phyloP scores from a whole-genome alignment of 2,797 vertebrate species.

The Masticophis lateralis region DNA sequence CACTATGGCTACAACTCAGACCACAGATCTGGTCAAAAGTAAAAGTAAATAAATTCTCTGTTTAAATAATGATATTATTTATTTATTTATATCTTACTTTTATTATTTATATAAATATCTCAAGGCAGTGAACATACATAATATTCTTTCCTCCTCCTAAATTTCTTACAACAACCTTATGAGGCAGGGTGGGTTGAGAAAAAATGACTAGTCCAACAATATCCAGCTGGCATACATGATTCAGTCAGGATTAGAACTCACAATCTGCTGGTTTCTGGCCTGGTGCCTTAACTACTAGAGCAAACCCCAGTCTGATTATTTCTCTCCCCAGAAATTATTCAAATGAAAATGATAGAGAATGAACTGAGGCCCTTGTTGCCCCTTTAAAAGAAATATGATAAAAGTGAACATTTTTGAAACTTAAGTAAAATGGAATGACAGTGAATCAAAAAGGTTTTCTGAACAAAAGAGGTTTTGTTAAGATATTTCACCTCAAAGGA shows the following conservation, averaged over 20 bases:
- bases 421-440: conserved; percentile 57
- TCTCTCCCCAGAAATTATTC: neutral
- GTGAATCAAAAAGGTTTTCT: conserved; percentile 45
- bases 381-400: conserved; percentile 25
- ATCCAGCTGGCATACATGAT: no score
- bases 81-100: no score
- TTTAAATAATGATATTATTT: neutral
- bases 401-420: conserved; percentile 46
- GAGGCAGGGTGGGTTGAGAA: no score
- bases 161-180: no score
- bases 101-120: no score
- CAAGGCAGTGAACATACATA: no score
- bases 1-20: conserved; percentile 20
- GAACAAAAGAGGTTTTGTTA: conserved; percentile 35
- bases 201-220: no score
- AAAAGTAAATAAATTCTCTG: conserved; percentile 42
- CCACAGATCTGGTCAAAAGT: conserved; percentile 22
- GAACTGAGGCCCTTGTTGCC: neutral
- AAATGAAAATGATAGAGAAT: neutral
- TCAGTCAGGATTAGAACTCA: no score
- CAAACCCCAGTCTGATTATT: neutral
- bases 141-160: no score
- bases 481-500: conserved; percentile 42
- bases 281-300: neutral
- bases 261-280: neutral